Evolutionary conservation across 2,797 vertebrate genomes (phyloP), one percentile per base, ranked within the genome.

Genomic region (Enteromius trimaculatus): DNA sequence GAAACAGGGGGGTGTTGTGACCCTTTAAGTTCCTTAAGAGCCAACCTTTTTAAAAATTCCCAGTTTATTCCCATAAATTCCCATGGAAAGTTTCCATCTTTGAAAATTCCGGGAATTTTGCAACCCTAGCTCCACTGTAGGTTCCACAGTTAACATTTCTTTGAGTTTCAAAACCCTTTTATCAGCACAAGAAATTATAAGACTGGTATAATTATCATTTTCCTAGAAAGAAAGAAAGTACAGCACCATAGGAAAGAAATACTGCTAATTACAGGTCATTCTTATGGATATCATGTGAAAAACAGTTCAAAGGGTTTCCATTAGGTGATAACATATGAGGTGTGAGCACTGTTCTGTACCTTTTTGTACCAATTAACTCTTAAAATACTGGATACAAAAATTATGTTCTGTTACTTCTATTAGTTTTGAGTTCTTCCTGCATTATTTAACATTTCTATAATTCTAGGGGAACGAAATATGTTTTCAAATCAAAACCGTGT

Each of bases 161-260:
- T 8, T 58, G n/a, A 31, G 34, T 70, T 44, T 47, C 6, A 31
- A 34, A 80, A 60, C 65, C 19, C 47, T 72, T 81, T 72, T 39
- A 64, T 39, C 8, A 75, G n/a, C 26, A 34, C 29, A 29, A 8
- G 19, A 80, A 29, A 44, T 58, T 60, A 31, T 60, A 60, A n/a
- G 6, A 42, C 60, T 14, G 14, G 16, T 3, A 55, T 44, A 60
- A 71, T 71, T 34, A 44, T 19, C 6, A 47, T 47, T 80, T 71
- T 37, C 17, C 51, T 21, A 23, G 21, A 74, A 65, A 70, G 65
- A 53, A 58, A 26, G 19, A 69, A 70, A n/a, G 26, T 23, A 44
- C 65, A 3, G 29, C 42, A 53, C 9, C 4, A 37, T 14, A 26
- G 29, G 16, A 72, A 23, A 64, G 21, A 2, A 80, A 58, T 3